These are phyloP conservation scores for Phrynosoma platyrhinos DNA, from an alignment of 2,113 vertebrate species.

Conservation along the genomic window DNA sequence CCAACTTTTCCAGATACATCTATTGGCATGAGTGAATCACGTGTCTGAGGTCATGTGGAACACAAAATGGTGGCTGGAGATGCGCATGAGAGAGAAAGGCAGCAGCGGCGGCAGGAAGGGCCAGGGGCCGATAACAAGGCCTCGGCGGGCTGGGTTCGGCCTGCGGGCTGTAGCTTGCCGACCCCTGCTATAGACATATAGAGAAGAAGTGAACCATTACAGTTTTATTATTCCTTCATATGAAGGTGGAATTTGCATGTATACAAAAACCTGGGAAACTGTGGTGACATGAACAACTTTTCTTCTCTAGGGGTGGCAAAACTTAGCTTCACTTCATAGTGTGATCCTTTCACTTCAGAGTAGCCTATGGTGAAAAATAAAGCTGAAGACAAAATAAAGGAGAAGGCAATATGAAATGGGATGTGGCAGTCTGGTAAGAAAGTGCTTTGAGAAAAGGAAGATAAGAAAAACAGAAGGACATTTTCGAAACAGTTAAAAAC, in stretches of 20 bases:
- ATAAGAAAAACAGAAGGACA: background rate
- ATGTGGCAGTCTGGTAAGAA: constrained; percentile 11
- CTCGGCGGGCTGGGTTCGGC: too few relatives aligned
- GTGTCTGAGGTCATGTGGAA: too few relatives aligned
- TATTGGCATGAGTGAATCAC: too few relatives aligned
- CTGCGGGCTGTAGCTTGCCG: too few relatives aligned
- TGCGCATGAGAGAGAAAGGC: too few relatives aligned
- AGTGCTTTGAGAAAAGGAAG: background rate
- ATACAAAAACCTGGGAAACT: background rate
- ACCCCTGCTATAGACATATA: too few relatives aligned
- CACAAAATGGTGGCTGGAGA: too few relatives aligned
- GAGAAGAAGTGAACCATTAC: too few relatives aligned
- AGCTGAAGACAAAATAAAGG: constrained; percentile 7
- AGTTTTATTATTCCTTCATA: background rate
- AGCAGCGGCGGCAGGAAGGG: too few relatives aligned
- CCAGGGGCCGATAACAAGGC: too few relatives aligned
- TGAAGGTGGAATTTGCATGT: background rate
- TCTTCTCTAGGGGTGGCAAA: background rate
- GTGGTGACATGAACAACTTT: background rate
- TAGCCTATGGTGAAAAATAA: constrained; percentile 31
- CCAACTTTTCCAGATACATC: too few relatives aligned
- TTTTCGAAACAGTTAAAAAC: constrained; percentile 14
- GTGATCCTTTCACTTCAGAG: background rate
- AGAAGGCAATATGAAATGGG: constrained; percentile 40
- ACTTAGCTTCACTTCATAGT: background rate